Conservation (phyloP, 2,797 vertebrate genomes). For the Ptychadena robeensis region DNA sequence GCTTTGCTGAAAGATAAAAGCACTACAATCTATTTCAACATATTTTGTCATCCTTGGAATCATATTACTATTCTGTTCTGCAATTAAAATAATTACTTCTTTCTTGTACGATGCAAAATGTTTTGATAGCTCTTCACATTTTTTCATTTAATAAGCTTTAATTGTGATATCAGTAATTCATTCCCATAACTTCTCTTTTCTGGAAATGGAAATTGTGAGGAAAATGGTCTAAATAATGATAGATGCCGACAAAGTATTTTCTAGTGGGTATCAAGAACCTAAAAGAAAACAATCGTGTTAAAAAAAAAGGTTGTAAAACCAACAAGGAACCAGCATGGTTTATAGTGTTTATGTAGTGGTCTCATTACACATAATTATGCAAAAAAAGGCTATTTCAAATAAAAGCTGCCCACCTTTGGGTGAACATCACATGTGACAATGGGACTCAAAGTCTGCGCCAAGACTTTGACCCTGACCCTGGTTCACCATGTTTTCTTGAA, state of each 20-base stretch:
- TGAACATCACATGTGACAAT: no score
- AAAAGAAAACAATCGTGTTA: no score
- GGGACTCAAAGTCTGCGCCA: no score
- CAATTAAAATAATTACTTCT: not conserved
- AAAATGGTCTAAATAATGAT: not conserved
- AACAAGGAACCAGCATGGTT: not conserved
- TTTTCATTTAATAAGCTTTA: no score
- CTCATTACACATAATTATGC: no score
- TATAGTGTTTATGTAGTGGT: not conserved
- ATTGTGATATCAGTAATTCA: no score
- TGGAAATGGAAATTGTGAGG: not conserved
- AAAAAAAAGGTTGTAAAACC: not conserved
- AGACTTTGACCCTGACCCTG: no score
- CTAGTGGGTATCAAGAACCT: not conserved
- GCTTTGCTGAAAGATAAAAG: no score
- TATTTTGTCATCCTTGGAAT: not conserved
- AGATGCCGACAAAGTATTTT: not conserved
- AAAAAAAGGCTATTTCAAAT: no score
- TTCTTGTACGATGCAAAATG: not conserved
- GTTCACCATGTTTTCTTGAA: not conserved
- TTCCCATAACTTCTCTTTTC: not conserved
- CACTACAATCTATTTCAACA: not conserved
- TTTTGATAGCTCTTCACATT: not conserved
- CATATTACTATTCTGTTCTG: not conserved
- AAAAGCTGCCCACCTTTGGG: no score